Base-by-base conservation (phyloP, 1,140 invertebrate species). In the Pseudomyrmex concolor region DNA sequence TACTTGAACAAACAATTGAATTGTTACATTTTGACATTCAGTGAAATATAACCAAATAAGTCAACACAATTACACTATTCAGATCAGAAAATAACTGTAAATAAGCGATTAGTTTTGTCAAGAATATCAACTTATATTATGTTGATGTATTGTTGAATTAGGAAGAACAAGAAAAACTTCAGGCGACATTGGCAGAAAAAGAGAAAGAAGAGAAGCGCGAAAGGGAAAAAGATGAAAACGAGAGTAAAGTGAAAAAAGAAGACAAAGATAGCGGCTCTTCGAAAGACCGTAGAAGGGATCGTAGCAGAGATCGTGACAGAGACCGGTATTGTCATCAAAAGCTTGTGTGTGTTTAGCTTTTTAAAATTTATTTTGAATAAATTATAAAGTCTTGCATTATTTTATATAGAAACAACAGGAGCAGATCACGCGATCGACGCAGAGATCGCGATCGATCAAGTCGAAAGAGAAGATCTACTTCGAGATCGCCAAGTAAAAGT, bases 121-220 rank as follows among this genome's bases (percentile, higher is more conserved):
- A 15, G 13, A 73, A 72, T 4, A 13, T 54, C 51, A 0, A 1
- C 12, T 74, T 74, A 82, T 25, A 62, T 45, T 62, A 81, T 84
- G 66, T 66, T 71, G 25, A 76, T 54, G 83, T 71, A 74, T 77
- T 51, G 57, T 86, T 43, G 34, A 77, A 71, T 76, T 86, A 97
- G 96, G 96, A 97, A 91, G 96, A 97, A 86, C 96, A 97, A 93
- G 96, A 97, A 83, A 95, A 96, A 84, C 95, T 97, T 51, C 95
- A 96, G 88, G 95, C 96, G 74, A 95, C 94, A 19, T 78, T 96
- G 70, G 94, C 94, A 67, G 94, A 95, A 48, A 95, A 95, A 78
- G 94, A 94, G 54, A 95, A 94, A 81, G 95, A 95, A 17, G 94
- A 95, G 85, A 94, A 94, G 22, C 88, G 92, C n/a, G 92, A 94